phyloP scores from a whole-genome alignment of 2,888 invertebrate genomes.

The Tryphoninae sp. region DNA sequence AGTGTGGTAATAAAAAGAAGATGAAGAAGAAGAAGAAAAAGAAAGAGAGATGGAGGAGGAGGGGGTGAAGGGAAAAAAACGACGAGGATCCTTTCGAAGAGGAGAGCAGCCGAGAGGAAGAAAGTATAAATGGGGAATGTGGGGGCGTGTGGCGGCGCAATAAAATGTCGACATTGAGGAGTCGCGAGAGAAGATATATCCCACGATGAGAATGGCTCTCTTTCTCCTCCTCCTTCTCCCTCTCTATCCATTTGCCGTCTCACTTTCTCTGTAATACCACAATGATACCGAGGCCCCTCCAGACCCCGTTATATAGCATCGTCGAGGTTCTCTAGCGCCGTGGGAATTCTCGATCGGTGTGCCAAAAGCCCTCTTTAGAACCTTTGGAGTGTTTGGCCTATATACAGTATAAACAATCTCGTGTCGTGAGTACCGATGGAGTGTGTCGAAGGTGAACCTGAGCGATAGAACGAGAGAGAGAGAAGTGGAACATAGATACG shows the following conservation, averaged over 20 bases:
- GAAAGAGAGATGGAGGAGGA: neutral
- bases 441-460: conserved; percentile 13
- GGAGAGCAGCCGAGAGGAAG: conserved; percentile 8
- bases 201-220: conserved; percentile 40
- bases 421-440: conserved; percentile 7
- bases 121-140: conserved; percentile 20
- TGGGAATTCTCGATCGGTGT: conserved; percentile 40
- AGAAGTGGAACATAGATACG: neutral
- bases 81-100: conserved; percentile 1
- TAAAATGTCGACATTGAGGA: conserved; percentile 47
- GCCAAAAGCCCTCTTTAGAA: conserved; percentile 42
- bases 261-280: conserved; percentile 15
- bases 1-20: neutral
- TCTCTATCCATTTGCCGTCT: conserved; percentile 18
- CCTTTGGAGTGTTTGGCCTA: conserved; percentile 47
- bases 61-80: neutral
- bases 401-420: conserved; percentile 50
- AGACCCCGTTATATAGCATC: conserved; percentile 2
- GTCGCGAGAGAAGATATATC: conserved; percentile 65
- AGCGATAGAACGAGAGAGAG: conserved; percentile 24
- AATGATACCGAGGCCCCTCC: conserved; percentile 11
- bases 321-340: conserved; percentile 21
- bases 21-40: neutral
- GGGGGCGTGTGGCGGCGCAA: conserved; percentile 29
- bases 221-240: conserved; percentile 28